Percentiles rank a stretch among this genome's conserved stretches.
Conservation (phyloP, 2,888 invertebrate genomes). For the Bombylius discolor region DNA sequence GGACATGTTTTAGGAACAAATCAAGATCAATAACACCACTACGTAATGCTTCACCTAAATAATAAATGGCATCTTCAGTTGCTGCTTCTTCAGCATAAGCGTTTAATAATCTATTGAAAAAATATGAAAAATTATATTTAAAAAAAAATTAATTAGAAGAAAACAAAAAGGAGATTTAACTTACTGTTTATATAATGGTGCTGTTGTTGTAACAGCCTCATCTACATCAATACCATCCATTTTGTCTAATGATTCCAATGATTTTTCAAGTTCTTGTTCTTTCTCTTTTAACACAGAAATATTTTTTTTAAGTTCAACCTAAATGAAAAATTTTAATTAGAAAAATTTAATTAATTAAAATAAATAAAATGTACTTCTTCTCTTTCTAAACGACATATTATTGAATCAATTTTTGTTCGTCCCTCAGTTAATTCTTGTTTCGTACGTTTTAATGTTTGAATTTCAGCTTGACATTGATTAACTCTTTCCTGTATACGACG, state of each 20-base stretch:
- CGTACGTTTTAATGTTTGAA: constrained; percentile 76
- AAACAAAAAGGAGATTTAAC: constrained; percentile 20
- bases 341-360: background rate
- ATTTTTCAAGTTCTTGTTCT: constrained; percentile 70
- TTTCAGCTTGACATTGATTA: constrained; percentile 81
- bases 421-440: constrained; percentile 78
- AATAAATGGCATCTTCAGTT: constrained; percentile 95
- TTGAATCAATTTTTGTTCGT: constrained; percentile 64
- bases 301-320: constrained; percentile 72
- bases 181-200: constrained; percentile 90
- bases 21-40: constrained; percentile 90
- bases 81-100: constrained; percentile 97
- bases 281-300: constrained; percentile 73
- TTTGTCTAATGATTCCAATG: constrained; percentile 60
- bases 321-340: constrained; percentile 10
- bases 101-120: constrained; percentile 59
- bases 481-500: constrained; percentile 78
- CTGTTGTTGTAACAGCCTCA: constrained; percentile 91
- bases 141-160: background rate
- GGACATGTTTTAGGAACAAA: constrained; percentile 90
- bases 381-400: constrained; percentile 60
- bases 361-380: constrained; percentile 42
- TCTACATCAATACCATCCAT: constrained; percentile 83
- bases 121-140: constrained; percentile 1
- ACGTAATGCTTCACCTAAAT: constrained; percentile 87